Evolutionary conservation across 2,888 invertebrate species (phyloP).

Genomic region (Crocallis elinguaria): DNA sequence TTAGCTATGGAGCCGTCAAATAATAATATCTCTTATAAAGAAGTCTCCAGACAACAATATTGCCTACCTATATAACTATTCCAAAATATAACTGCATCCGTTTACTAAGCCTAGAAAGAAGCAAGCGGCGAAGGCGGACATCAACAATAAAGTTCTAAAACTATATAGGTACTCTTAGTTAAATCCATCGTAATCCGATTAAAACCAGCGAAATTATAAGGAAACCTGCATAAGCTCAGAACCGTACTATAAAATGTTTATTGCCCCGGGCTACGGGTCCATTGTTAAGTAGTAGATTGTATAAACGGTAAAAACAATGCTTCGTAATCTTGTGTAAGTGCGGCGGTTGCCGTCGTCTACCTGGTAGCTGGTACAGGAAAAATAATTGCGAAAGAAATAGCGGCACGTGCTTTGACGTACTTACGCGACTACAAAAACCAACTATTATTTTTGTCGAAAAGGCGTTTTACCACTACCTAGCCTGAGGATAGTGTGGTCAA

Average conservation of each 20-base stretch:
- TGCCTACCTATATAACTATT: no score
- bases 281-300: slow-evolving; percentile 26
- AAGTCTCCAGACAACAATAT: no score
- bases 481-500: no score
- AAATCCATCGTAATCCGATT: slow-evolving; percentile 33
- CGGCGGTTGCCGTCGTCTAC: slow-evolving; percentile 16
- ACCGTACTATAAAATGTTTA: slow-evolving; percentile 28
- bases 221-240: slow-evolving; percentile 24
- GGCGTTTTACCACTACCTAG: no score
- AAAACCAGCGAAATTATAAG: slow-evolving; percentile 25
- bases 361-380: slow-evolving; percentile 16
- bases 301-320: slow-evolving; percentile 32
- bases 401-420: slow-evolving; percentile 24
- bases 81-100: background rate
- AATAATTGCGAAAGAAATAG: background rate
- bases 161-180: background rate
- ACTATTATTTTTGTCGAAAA: no score
- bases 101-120: slow-evolving; percentile 14
- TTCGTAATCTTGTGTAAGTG: slow-evolving; percentile 32
- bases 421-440: no score
- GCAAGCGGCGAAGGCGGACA: slow-evolving; percentile 13
- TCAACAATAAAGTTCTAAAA: background rate
- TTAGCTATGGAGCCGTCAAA: no score
- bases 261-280: slow-evolving; percentile 28
- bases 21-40: no score